Percentiles rank a stretch among this genome's conserved stretches.
phyloP scores from a whole-genome alignment of 2,797 vertebrate genomes.

The Sylvilagus floridanus region DNA sequence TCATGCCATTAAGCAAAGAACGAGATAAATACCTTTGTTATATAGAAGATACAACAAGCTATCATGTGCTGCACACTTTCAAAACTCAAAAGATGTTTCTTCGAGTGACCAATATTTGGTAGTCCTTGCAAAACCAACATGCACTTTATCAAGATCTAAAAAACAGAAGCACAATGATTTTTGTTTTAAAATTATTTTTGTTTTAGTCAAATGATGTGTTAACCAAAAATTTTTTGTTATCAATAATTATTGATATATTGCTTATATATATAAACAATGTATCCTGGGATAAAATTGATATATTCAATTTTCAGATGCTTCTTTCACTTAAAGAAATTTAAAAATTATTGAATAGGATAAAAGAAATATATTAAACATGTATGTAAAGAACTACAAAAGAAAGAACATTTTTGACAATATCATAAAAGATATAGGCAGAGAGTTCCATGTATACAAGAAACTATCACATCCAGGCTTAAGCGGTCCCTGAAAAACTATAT shows the following conservation, averaged over 20 bases:
- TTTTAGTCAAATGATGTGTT: conserved; percentile 15
- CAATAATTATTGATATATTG: conserved; percentile 21
- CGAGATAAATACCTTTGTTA: conserved; percentile 91
- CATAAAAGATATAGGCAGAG: background rate
- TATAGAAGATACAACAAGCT: conserved; percentile 93
- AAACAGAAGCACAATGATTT: conserved; percentile 76
- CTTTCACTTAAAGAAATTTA: background rate
- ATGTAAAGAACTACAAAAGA: conserved; percentile 7
- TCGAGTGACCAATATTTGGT: conserved; percentile 88
- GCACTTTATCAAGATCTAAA: conserved; percentile 95
- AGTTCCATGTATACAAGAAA: background rate
- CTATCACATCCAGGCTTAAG: background rate
- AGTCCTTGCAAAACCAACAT: conserved; percentile 93
- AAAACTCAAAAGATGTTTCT: conserved; percentile 84
- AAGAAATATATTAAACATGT: background rate
- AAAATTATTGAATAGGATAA: conserved; percentile 26
- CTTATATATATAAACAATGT: background rate
- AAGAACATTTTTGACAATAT: conserved; percentile 41
- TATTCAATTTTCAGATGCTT: conserved; percentile 35
- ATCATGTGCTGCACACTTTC: conserved; percentile 95
- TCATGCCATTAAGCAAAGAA: background rate
- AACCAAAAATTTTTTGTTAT: conserved; percentile 26
- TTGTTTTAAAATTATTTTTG: conserved; percentile 25
- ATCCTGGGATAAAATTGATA: conserved; percentile 33
- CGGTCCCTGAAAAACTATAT: background rate